A percentile compares a stretch with the other conserved stretches of the same genome.
Conservation (phyloP, 2,888 invertebrate species). For the Acrobasis consociella region DNA sequence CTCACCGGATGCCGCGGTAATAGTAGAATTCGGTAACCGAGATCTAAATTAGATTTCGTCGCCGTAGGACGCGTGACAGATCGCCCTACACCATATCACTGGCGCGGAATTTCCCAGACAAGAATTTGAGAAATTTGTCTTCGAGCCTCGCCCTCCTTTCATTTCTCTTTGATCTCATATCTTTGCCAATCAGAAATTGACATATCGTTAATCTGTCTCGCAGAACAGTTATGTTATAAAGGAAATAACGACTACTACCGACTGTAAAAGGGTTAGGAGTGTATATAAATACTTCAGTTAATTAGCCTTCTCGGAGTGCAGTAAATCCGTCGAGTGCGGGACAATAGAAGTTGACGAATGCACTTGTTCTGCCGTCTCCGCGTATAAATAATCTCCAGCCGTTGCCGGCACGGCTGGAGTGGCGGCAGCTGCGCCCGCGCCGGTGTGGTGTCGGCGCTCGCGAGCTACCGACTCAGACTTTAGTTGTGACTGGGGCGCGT, state of each 20-base stretch:
- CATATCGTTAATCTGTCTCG: constrained; percentile 23
- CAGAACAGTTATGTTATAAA: constrained; percentile 11
- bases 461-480: constrained; percentile 49
- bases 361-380: constrained; percentile 53
- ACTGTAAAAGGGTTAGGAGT: not conserved
- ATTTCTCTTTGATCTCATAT: constrained; percentile 20
- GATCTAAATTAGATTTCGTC: constrained; percentile 60
- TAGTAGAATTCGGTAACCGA: constrained; percentile 52
- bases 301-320: constrained; percentile 25
- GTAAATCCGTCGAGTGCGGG: constrained; percentile 37
- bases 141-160: constrained; percentile 17
- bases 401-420: constrained; percentile 60
- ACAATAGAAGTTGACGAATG: constrained; percentile 59
- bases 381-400: constrained; percentile 70
- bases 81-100: constrained; percentile 40
- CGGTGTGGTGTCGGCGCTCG: constrained; percentile 41
- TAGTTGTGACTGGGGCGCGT: constrained; percentile 77
- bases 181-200: constrained; percentile 6
- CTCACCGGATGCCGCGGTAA: constrained; percentile 55
- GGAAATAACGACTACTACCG: not conserved
- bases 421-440: constrained; percentile 60
- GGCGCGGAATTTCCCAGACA: constrained; percentile 16
- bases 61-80: constrained; percentile 55
- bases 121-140: constrained; percentile 26
- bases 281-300: constrained; percentile 1